These are phyloP conservation scores for Leptinotarsa tumamoca DNA, from an alignment of 2,888 invertebrate species.

Conservation along the genomic window DNA sequence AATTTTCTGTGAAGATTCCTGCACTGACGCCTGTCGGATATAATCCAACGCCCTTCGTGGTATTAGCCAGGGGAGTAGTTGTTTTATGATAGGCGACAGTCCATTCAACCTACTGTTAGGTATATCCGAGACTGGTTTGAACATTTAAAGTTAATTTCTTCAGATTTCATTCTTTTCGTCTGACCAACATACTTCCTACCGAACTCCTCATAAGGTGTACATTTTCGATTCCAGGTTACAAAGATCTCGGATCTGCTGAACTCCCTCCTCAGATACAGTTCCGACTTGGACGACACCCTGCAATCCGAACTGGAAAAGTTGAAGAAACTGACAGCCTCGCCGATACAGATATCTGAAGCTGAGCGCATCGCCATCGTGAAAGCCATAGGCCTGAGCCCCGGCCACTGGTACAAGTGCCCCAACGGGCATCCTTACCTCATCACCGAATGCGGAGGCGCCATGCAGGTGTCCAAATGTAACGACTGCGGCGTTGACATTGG, in stretches of 20 bases:
- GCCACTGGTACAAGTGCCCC: slow-evolving; percentile 28
- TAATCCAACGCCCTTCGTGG: too few species aligned
- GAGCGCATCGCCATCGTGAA: slow-evolving; percentile 18
- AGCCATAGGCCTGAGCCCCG: background rate
- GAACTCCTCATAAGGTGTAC: too few species aligned
- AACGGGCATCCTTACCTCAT: slow-evolving; percentile 29
- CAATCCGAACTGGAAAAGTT: slow-evolving; percentile 16
- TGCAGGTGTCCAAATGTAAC: slow-evolving; percentile 20
- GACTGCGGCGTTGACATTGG: slow-evolving; percentile 73
- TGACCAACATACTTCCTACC: too few species aligned
- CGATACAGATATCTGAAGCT: slow-evolving; percentile 9
- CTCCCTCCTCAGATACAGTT: background rate
- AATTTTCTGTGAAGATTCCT: too few species aligned
- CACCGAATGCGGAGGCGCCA: slow-evolving; percentile 30
- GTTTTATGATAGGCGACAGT: too few species aligned
- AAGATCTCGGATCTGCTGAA: background rate
- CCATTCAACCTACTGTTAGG: too few species aligned
- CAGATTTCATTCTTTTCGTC: too few species aligned
- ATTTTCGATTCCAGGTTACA: background rate
- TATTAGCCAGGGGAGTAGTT: too few species aligned
- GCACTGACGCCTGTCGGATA: too few species aligned
- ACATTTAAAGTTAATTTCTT: too few species aligned
- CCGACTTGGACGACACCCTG: background rate
- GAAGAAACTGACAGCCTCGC: background rate
- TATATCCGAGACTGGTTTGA: too few species aligned